Conservation (phyloP, 1,140 invertebrate species). For the Araneus ventricosus region DNA sequence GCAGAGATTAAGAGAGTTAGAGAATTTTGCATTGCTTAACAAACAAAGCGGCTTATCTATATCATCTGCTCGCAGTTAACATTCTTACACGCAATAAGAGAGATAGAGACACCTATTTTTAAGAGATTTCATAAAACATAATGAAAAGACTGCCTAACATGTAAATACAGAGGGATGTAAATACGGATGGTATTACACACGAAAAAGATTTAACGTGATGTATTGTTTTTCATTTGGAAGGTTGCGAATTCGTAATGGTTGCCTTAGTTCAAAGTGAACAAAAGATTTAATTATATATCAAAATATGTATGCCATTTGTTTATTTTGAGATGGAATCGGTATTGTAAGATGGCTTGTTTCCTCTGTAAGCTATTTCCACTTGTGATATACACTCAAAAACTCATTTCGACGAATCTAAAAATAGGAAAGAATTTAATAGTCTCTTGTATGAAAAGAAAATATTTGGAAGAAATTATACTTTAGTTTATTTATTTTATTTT, state of each 20-base stretch:
- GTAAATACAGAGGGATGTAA: background rate
- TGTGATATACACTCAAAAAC: too few species aligned
- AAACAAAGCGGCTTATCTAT: slow-evolving; percentile 35
- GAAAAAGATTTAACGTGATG: background rate
- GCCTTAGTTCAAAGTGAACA: too few species aligned
- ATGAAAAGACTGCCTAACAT: background rate
- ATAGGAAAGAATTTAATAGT: too few species aligned
- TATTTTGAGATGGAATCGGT: too few species aligned
- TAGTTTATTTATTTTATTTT: too few species aligned
- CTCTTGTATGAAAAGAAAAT: too few species aligned
- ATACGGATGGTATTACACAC: background rate
- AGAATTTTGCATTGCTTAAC: slow-evolving; percentile 48
- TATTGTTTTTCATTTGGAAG: background rate
- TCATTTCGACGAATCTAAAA: too few species aligned
- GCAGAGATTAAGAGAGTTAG: background rate
- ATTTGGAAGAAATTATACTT: too few species aligned
- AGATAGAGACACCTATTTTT: background rate
- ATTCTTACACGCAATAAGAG: background rate
- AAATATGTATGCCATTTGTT: too few species aligned
- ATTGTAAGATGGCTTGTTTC: too few species aligned
- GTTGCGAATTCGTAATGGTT: background rate
- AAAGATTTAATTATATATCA: too few species aligned
- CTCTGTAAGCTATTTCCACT: too few species aligned
- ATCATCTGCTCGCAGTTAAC: slow-evolving; percentile 2
- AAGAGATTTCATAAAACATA: background rate